phyloP scores from a whole-genome alignment of 2,888 invertebrate species.

The Magallana nippona region DNA sequence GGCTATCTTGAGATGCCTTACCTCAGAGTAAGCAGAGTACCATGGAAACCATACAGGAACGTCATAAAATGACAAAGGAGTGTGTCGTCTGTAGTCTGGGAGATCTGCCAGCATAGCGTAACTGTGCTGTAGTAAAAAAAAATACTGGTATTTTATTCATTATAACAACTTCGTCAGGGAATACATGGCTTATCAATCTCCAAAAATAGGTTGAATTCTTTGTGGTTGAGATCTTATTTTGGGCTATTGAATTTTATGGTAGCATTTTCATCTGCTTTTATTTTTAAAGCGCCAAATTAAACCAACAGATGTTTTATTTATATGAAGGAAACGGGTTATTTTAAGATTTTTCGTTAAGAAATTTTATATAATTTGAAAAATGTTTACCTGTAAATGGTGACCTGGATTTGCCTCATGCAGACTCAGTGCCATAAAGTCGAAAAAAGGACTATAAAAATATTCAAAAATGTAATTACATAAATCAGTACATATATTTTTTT shows the following conservation, averaged over 20 bases:
- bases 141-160: neutral
- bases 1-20: conserved; percentile 40
- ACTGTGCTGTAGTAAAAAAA: conserved; percentile 58
- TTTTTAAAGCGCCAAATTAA: no score
- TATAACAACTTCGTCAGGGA: no score
- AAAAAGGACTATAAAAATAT: conserved; percentile 78
- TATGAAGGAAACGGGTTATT: no score
- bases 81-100: conserved; percentile 56
- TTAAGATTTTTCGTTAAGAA: no score
- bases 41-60: conserved; percentile 74
- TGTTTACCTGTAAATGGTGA: conserved; percentile 78
- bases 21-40: conserved; percentile 75
- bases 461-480: conserved; percentile 14
- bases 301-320: no score
- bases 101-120: conserved; percentile 55
- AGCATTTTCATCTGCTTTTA: no score
- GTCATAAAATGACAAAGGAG: conserved; percentile 61
- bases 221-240: no score
- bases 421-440: conserved; percentile 78
- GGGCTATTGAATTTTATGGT: no score
- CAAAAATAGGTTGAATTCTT: no score
- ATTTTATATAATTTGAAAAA: neutral
- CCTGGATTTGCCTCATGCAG: conserved; percentile 80
- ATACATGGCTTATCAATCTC: no score
- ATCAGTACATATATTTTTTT: neutral